Conservation (phyloP, 2,113 vertebrate species). For the Agelaius tricolor region DNA sequence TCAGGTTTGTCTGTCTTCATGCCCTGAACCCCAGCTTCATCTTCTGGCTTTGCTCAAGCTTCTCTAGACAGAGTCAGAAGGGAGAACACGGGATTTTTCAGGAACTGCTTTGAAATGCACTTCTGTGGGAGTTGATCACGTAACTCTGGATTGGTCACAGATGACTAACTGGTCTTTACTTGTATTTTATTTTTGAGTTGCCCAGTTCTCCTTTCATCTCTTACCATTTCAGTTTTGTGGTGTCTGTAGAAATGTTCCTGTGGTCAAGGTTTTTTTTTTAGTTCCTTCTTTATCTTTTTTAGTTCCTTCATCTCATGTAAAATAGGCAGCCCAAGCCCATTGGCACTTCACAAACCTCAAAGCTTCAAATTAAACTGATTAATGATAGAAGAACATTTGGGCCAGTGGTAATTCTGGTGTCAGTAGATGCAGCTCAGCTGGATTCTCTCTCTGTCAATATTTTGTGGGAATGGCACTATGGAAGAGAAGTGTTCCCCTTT, state of each 20-base stretch:
- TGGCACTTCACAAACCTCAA: not conserved
- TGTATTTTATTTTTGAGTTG: not conserved
- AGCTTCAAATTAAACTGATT: not conserved
- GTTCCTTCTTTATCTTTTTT: not conserved
- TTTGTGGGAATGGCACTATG: not conserved
- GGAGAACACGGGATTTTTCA: not conserved
- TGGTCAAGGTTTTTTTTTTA: not conserved
- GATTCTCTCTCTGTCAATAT: not conserved
- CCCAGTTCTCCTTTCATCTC: constrained; percentile 24
- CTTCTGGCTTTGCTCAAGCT: not conserved
- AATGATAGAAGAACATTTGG: not conserved
- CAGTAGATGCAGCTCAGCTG: not conserved
- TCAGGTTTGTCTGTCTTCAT: not conserved
- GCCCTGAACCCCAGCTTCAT: not conserved
- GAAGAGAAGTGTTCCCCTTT: not conserved
- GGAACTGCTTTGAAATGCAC: not conserved
- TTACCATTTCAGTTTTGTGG: constrained; percentile 30
- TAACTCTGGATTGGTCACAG: not conserved
- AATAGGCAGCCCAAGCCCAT: not conserved
- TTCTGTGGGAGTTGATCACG: not conserved
- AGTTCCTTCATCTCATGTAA: constrained; percentile 16
- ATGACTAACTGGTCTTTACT: not conserved
- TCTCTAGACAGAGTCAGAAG: not conserved
- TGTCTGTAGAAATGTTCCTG: not conserved
- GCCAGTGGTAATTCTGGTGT: not conserved